A percentile compares a stretch with the other conserved stretches of the same genome.
phyloP scores from a whole-genome alignment of 2,797 vertebrate genomes.

The Borostomias antarcticus region DNA sequence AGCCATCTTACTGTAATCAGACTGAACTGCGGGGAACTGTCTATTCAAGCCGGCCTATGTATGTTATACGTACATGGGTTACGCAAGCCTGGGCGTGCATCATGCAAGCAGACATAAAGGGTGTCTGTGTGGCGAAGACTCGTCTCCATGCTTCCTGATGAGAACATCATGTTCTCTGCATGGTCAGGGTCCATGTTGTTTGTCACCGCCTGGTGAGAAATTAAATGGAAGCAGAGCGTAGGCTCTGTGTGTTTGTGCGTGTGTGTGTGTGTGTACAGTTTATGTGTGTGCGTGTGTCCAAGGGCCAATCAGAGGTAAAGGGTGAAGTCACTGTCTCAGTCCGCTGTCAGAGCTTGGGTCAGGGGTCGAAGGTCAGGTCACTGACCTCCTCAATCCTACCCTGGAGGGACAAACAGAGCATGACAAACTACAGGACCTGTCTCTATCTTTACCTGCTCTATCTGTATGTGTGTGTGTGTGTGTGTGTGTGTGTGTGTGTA shows the following conservation, averaged over 20 bases:
- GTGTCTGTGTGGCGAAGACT: background rate
- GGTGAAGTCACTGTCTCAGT: too few species aligned
- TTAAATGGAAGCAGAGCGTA: too few species aligned
- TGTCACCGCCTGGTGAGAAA: too few species aligned
- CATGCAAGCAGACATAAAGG: conserved; percentile 15
- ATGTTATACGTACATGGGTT: conserved; percentile 2
- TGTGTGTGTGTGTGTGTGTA: background rate
- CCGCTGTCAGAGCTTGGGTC: too few species aligned
- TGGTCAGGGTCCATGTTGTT: too few species aligned
- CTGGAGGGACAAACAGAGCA: background rate
- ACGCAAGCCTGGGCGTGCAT: conserved; percentile 12
- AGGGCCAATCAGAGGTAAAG: too few species aligned
- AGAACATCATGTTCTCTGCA: too few species aligned
- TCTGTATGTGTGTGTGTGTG: background rate
- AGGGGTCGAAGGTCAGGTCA: background rate
- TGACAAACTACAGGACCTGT: background rate
- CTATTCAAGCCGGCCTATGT: background rate
- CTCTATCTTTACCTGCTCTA: background rate
- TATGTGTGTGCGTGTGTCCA: too few species aligned
- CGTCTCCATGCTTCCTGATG: background rate
- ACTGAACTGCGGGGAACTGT: background rate
- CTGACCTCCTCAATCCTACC: background rate
- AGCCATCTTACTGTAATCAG: background rate
- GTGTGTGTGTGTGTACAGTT: too few species aligned
- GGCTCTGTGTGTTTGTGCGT: too few species aligned